Percentiles rank a stretch among this genome's conserved stretches.
phyloP scores from a whole-genome alignment of 2,888 invertebrate species.

The Elmis aenea region DNA sequence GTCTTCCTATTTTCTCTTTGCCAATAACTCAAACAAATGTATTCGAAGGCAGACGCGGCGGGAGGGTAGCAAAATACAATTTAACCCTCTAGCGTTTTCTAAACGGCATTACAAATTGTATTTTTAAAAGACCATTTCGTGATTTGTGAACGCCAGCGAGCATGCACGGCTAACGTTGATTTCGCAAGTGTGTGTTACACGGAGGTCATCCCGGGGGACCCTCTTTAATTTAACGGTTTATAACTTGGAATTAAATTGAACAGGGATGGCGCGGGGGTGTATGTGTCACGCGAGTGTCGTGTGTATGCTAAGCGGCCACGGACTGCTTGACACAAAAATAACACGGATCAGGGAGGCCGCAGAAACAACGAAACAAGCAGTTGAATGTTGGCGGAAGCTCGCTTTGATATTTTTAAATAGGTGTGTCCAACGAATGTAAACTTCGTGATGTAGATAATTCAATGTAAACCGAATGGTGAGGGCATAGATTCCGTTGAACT shows the following conservation, averaged over 20 bases:
- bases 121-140: constrained; percentile 29
- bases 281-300: constrained; percentile 39
- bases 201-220: constrained; percentile 37
- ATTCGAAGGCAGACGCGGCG: too few species aligned
- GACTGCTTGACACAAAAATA: constrained; percentile 25
- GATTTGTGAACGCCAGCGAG: constrained; percentile 29
- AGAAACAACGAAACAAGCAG: constrained; percentile 14
- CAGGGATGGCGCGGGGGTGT: constrained; percentile 21
- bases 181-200: constrained; percentile 32
- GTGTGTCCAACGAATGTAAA: constrained; percentile 10
- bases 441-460: constrained; percentile 10
- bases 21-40: too few species aligned
- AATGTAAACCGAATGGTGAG: too few species aligned
- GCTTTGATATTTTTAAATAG: constrained; percentile 12
- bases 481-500: too few species aligned
- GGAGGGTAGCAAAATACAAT: too few species aligned
- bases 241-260: constrained; percentile 46
- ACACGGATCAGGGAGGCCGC: constrained; percentile 20
- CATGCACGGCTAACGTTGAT: constrained; percentile 27
- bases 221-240: constrained; percentile 47
- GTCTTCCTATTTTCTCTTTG: too few species aligned
- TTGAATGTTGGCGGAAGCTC: constrained; percentile 10
- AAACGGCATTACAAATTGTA: constrained; percentile 22
- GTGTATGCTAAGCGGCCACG: constrained; percentile 38
- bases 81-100: too few species aligned